phyloP scores from a whole-genome alignment of 2,888 invertebrate genomes.

The Cheilosia impressa region DNA sequence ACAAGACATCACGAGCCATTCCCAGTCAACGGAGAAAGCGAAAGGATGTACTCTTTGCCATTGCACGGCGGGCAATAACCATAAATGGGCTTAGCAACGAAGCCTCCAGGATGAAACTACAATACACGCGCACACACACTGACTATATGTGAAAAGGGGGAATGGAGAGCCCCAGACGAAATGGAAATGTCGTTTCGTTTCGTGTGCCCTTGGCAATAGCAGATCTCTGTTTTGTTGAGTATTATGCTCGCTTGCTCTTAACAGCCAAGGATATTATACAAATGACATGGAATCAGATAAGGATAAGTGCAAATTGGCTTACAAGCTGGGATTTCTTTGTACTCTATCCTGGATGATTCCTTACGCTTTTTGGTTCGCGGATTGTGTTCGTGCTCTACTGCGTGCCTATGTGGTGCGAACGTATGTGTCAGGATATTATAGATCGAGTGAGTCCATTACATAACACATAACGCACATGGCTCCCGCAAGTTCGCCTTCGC shows the following conservation, averaged over 20 bases:
- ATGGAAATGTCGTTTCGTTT: conserved; percentile 26
- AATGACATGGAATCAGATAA: conserved; percentile 84
- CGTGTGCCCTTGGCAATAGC: conserved; percentile 12
- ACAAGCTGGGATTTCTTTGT: conserved; percentile 83
- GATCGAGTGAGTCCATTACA: conserved; percentile 74
- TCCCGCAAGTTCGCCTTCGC: conserved; percentile 3
- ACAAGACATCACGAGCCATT: conserved; percentile 71
- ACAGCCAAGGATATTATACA: conserved; percentile 81
- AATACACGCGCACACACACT: conserved; percentile 67
- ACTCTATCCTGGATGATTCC: conserved; percentile 68
- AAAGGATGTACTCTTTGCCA: conserved; percentile 77
- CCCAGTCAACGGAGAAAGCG: conserved; percentile 60
- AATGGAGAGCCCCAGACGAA: conserved; percentile 12
- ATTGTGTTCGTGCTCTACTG: conserved; percentile 49
- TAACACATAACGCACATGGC: conserved; percentile 69
- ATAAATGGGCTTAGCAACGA: conserved; percentile 84
- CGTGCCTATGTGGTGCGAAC: conserved; percentile 73
- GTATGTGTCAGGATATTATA: conserved; percentile 65
- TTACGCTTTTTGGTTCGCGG: conserved; percentile 40
- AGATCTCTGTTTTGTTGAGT: conserved; percentile 15
- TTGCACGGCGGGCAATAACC: conserved; percentile 84
- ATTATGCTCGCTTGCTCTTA: conserved; percentile 40
- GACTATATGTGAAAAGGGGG: conserved; percentile 19
- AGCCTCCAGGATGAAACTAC: conserved; percentile 81
- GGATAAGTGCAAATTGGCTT: conserved; percentile 84